Evolutionary conservation across 2,797 vertebrate genomes (phyloP).

Genomic region (Lacerta bilineata): DNA sequence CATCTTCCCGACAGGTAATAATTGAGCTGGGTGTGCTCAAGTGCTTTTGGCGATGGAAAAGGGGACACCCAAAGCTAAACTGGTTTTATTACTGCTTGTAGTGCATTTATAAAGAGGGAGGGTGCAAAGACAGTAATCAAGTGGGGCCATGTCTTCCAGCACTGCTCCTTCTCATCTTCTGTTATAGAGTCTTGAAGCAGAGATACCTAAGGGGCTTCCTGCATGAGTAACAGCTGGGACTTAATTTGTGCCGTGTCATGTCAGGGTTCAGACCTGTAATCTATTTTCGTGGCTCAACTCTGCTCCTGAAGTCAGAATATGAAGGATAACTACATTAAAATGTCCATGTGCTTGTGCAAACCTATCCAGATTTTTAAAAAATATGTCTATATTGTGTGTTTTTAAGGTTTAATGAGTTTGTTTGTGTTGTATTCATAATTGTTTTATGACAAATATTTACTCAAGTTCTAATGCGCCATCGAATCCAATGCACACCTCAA

Average conservation of each 20-base stretch:
- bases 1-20: neutral
- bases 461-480: too few species aligned
- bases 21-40: constrained; percentile 4
- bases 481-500: too few species aligned
- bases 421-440: too few species aligned
- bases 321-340: neutral
- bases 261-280: neutral
- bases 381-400: too few species aligned
- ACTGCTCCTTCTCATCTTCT: neutral
- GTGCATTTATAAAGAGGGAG: neutral
- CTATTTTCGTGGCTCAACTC: neutral
- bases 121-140: neutral
- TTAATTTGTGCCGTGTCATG: neutral
- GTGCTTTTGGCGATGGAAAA: neutral
- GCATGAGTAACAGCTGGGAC: neutral
- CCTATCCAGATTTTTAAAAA: too few species aligned
- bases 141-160: neutral
- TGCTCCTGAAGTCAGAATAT: neutral
- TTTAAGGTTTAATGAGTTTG: too few species aligned
- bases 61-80: neutral
- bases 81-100: neutral
- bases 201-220: neutral
- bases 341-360: neutral
- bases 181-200: neutral
- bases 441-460: too few species aligned